These are phyloP conservation scores for Andrena camellia DNA, from an alignment of 2,888 invertebrate genomes.

Conservation along the genomic window DNA sequence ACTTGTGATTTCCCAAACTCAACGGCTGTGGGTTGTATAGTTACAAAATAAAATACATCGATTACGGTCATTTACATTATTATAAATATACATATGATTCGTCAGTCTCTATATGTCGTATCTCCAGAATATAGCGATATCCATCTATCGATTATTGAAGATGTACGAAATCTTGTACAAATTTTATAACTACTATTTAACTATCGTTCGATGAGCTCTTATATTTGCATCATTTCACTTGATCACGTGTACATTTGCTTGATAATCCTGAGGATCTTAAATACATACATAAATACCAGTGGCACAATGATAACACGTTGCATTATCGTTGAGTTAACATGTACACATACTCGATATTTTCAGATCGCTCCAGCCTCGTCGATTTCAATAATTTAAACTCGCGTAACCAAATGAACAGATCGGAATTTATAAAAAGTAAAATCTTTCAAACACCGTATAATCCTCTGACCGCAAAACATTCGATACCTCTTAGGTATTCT, in stretches of 20 bases:
- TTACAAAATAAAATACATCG: slow-evolving; percentile 54
- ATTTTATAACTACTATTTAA: slow-evolving; percentile 19
- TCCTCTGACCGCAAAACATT: background rate
- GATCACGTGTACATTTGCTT: slow-evolving; percentile 19
- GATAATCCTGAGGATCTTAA: slow-evolving; percentile 29
- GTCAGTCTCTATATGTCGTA: slow-evolving; percentile 49
- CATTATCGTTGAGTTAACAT: slow-evolving; percentile 37
- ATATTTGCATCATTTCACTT: slow-evolving; percentile 29
- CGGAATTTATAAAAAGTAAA: slow-evolving; percentile 1
- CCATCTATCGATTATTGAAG: slow-evolving; percentile 31
- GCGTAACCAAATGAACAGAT: background rate
- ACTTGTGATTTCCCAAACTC: slow-evolving; percentile 3
- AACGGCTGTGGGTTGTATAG: background rate
- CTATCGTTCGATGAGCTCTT: slow-evolving; percentile 34
- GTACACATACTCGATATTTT: slow-evolving; percentile 56
- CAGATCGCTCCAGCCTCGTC: background rate
- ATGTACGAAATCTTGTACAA: slow-evolving; percentile 30
- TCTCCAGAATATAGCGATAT: slow-evolving; percentile 25
- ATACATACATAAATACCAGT: slow-evolving; percentile 47
- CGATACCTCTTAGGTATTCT: background rate
- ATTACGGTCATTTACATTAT: slow-evolving; percentile 42
- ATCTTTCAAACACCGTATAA: background rate
- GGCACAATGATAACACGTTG: slow-evolving; percentile 39
- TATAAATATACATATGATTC: slow-evolving; percentile 56
- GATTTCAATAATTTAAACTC: background rate